A percentile compares a stretch with the other conserved stretches of the same genome.
Evolutionary conservation across 2,797 vertebrate genomes (phyloP).

Genomic region (Melanotaenia maccullochi): DNA sequence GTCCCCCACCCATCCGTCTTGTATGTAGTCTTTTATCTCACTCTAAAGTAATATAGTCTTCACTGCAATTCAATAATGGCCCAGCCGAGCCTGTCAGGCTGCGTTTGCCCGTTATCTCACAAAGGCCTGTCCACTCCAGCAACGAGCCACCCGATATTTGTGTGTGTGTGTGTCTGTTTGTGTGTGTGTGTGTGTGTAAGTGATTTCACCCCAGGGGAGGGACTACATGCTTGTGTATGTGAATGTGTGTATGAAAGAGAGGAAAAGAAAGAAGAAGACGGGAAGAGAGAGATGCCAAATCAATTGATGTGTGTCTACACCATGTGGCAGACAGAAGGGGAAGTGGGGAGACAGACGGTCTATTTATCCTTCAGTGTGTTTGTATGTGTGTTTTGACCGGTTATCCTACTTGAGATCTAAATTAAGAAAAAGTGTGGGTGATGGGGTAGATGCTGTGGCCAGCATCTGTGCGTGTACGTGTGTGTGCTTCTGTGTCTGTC

Average conservation of each 20-base stretch:
- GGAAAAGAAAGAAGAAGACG: conserved; percentile 35
- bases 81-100: conserved; percentile 93
- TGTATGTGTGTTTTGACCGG: conserved; percentile 81
- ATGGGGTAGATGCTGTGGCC: conserved; percentile 76
- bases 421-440: conserved; percentile 87
- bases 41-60: conserved; percentile 98
- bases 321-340: conserved; percentile 74
- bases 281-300: conserved; percentile 73
- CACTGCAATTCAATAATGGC: conserved; percentile 98
- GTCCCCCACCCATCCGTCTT: conserved; percentile 96
- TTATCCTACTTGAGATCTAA: conserved; percentile 85
- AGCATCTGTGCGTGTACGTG: conserved; percentile 38
- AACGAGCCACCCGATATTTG: conserved; percentile 85
- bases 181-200: conserved; percentile 36
- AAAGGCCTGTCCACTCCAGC: conserved; percentile 94
- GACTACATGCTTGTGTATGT: conserved; percentile 59
- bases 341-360: conserved; percentile 66
- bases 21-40: conserved; percentile 97
- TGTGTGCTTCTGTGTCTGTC: conserved; percentile 48
- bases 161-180: conserved; percentile 25
- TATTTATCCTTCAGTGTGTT: conserved; percentile 80
- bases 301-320: conserved; percentile 79
- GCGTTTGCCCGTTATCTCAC: conserved; percentile 97
- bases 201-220: conserved; percentile 66
- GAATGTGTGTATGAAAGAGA: conserved; percentile 56